Base-by-base conservation (phyloP, 1,140 invertebrate genomes). In the Drosophila elegans region DNA sequence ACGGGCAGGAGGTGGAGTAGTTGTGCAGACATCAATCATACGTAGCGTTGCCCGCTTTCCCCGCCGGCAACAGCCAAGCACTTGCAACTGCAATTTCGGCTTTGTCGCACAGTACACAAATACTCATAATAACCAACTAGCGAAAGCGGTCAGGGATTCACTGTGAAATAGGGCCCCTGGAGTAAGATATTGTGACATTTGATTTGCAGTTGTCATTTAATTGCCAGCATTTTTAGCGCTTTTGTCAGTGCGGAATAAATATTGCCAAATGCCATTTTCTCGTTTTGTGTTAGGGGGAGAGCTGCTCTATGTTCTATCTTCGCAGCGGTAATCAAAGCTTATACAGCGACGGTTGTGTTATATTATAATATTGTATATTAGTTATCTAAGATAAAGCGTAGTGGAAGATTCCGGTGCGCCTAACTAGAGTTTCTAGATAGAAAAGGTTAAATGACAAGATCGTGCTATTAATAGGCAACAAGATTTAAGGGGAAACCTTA, bases 101-200 rank as follows among this genome's bases (percentile, higher is more conserved):
- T 10, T 27, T 66, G 74, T 78, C 81, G 64, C 82, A 81, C 67
- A 78, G 60, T 67, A 74, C 83, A 82, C 88, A 85, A 82, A 85
- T 86, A 85, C 82, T 85, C 82, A 85, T 88, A 88, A 78, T 64
- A 78, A 72, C 53, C 74, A 85, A 82, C 68, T 63, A 82, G 78
- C 63, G 56, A 13, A 59, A 10, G 27, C 16, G 27, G 7, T 0
- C 25, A 12, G 34, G 48, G 4, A 29, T 3, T 49, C 10, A 32
- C 21, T 3, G 21, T 21, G 46, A 3, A 21, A 21, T 21, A 21
- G 1, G 16, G 16, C 1, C 16, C 16, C 16, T 21, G 16, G 16
- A 21, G 16, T 3, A 2, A n/a, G 64, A 42, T 13, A 51, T 57
- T 57, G 49, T 45, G 68, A 64, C 68, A 72, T 72, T 69, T 69